phyloP scores from a whole-genome alignment of 2,113 vertebrate species.

The Rhodinocichla rosea region DNA sequence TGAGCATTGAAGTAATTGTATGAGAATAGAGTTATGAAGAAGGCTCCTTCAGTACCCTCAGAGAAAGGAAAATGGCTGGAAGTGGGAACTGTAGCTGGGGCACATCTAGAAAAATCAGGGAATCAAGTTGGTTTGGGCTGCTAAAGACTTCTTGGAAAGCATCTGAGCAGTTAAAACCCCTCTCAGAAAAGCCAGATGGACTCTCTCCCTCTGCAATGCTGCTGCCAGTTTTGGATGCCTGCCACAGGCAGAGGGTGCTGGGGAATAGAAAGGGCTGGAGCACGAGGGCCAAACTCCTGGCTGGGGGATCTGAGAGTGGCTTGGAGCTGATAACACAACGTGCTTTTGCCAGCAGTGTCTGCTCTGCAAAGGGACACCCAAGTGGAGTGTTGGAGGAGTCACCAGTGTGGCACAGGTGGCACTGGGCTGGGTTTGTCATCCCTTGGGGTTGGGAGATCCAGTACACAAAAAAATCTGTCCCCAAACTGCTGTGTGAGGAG shows the following conservation, averaged over 20 bases:
- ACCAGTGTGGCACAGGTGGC: fast-evolving
- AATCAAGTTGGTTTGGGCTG: background rate
- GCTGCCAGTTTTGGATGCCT: background rate
- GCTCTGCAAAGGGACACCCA: background rate
- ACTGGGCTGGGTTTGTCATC: background rate
- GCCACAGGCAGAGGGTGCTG: background rate
- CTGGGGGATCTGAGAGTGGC: background rate
- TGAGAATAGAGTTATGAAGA: background rate
- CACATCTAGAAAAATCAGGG: background rate
- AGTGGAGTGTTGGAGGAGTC: fast-evolving
- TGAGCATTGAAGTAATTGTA: fast-evolving
- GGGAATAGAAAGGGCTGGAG: background rate
- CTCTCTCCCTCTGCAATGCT: background rate
- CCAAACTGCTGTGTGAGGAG: background rate
- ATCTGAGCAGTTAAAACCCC: background rate
- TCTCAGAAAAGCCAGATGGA: background rate
- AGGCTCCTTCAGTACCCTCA: background rate
- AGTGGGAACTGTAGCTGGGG: background rate
- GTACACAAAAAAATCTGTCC: background rate
- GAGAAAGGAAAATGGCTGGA: background rate
- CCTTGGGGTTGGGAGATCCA: background rate
- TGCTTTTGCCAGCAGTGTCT: background rate
- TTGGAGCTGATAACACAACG: fast-evolving
- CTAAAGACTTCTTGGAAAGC: background rate
- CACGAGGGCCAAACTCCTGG: background rate